Base-by-base conservation (phyloP, 1,140 invertebrate genomes). In the Rhopalosiphum maidis region DNA sequence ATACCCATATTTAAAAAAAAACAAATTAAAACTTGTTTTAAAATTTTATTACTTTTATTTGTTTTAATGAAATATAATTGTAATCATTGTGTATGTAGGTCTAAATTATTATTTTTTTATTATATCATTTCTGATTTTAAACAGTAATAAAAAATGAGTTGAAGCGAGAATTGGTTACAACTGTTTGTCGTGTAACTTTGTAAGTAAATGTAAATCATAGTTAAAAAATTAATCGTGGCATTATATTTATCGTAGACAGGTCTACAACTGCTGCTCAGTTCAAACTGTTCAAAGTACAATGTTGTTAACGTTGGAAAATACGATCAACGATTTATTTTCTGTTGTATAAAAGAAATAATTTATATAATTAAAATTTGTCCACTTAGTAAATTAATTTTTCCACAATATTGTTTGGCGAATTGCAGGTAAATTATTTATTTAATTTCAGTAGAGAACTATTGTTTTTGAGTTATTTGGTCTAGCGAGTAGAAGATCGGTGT, bases 41-140 rank as follows among this genome's bases (percentile, higher is more conserved):
- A 55, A 0, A 60, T 60, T 41, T 90, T 25, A 90, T 55, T 60
- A 90, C 51, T 90, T 43, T n/a, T 43, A 68, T 60, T 30, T 68
- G 54, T 90, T 60, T 60, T 43, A 68, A 90, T 68, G 37, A 68
- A 90, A 60, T 90, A 90, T 68, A 90, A 90, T 90, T 43, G 87
- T 90, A 60, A 48, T 88, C n/a, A 41, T 60, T 90, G n/a, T 90
- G 55, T 90, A 43, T 90, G 89, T 90, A 90, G 54, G 89, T 68
- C 37, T 68, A 43, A 43, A 46, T 90, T 68, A 68, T 90, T 68
- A 46, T 51, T 90, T 90, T 90, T 25, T 68, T 88, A 54, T 88
- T 51, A 46, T 48, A 48, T 87, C 6, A 11, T 90, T 90, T 55
- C 18, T 60, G 51, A 23, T 41, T 46, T 46, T 43, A 43, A 46